Evolutionary conservation across 2,797 vertebrate genomes (phyloP), one percentile per base, ranked within the genome.

Genomic region (Lerista edwardsae): DNA sequence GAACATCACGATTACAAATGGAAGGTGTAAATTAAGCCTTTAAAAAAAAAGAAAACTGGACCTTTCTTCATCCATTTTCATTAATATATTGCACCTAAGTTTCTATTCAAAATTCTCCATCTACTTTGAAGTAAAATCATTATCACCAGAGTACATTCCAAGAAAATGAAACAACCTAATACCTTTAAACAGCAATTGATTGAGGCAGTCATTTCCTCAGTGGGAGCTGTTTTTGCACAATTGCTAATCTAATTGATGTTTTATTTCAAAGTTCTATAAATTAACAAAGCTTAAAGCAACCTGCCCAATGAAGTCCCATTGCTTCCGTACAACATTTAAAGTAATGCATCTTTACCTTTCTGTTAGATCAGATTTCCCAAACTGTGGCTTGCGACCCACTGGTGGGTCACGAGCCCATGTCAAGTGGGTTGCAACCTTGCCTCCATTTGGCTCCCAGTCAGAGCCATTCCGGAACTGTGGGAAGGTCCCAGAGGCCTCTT

Each of bases 21-120:
- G 75, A 84, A 77, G 65, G 36, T 77, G 74, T 69, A 57, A 84
- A 83, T 83, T 83, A 67, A 77, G 55, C 23, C 36, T 57, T 7
- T 84, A 34, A 34, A 51, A 29, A 41, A 68, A 51, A 9, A 59
- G 19, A 68, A 19, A 61, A n/a, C 71, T 36, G 59, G 82, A 77
- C 57, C 21, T 77, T 47, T 21, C 29, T 84, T 44, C 6, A 76
- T 41, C 4, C 55, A 69, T 76, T 75, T 83, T 69, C 65, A 82
- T 82, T 75, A 65, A 64, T 23, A 51, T 4, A 75, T 62, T 82
- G 59, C 80, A 69, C 34, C 47, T 74, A 31, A 14, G 75, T 76
- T 59, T 76, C 11, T 21, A 72, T 72, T 84, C 68, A 78, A 84
- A 34, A n/a, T 27, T 19, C 57, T 47, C 5, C 27, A 29, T 71